Percentiles rank a stretch among this genome's conserved stretches.
Conservation (phyloP, 2,888 invertebrate species). For the Podabrus alpinus region DNA sequence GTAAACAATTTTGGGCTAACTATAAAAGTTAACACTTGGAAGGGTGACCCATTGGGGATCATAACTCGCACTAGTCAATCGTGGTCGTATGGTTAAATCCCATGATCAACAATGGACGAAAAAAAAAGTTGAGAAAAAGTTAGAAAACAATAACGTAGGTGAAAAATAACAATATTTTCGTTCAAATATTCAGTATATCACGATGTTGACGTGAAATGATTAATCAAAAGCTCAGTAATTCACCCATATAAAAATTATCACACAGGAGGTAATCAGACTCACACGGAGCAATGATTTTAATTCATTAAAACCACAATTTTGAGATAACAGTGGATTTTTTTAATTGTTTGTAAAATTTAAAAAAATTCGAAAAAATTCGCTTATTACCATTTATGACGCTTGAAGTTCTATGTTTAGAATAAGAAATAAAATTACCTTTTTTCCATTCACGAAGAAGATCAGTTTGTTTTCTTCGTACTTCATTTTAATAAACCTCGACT, state of each 20-base stretch:
- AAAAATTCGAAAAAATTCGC: too few species aligned
- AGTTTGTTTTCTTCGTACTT: conserved; percentile 22
- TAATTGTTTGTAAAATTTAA: too few species aligned
- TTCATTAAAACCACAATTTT: background rate
- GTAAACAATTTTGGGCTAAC: too few species aligned
- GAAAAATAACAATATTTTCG: background rate
- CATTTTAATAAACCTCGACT: background rate
- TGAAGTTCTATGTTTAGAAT: background rate
- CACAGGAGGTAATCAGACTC: background rate
- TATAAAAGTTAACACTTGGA: too few species aligned
- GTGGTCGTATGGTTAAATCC: too few species aligned
- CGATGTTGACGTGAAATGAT: background rate
- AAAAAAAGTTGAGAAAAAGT: background rate
- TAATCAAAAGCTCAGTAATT: background rate
- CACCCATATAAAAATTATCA: background rate
- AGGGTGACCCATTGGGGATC: too few species aligned
- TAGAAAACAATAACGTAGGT: background rate
- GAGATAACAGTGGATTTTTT: background rate
- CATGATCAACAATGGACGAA: too few species aligned
- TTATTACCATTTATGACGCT: too few species aligned
- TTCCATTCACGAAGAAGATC: conserved; percentile 58
- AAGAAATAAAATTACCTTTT: conserved; percentile 52
- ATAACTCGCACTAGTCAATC: too few species aligned
- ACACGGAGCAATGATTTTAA: background rate
- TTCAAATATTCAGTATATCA: too few species aligned